Evolutionary conservation across 2,113 vertebrate genomes (phyloP).

Genomic region (Muscicapa adusta): DNA sequence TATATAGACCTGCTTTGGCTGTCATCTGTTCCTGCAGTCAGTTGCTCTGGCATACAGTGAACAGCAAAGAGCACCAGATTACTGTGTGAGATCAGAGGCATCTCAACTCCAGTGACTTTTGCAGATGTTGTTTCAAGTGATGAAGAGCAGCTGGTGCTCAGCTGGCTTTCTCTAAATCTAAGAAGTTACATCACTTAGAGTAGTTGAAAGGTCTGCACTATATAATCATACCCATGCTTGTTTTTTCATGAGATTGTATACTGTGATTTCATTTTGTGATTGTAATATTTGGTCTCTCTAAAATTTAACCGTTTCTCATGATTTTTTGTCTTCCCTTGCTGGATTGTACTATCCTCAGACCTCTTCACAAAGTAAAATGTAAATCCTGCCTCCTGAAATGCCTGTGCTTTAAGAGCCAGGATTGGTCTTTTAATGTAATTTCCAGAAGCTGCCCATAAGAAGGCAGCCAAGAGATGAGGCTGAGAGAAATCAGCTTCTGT

Average conservation of each 20-base stretch:
- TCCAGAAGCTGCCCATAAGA: neutral
- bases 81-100: neutral
- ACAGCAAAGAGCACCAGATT: neutral
- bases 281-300: neutral
- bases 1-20: neutral
- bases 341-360: neutral
- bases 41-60: neutral
- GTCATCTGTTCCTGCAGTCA: neutral
- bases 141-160: neutral
- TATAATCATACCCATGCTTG: neutral
- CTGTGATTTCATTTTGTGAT: neutral
- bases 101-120: neutral
- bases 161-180: neutral
- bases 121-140: neutral
- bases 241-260: neutral
- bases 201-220: neutral
- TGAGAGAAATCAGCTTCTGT: neutral
- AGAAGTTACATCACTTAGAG: neutral
- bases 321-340: neutral
- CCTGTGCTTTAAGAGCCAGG: neutral
- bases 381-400: neutral
- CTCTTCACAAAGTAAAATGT: neutral
- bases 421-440: neutral
- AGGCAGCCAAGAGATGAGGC: neutral
- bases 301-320: neutral